These are phyloP conservation scores for Zaprionus africanus DNA, from an alignment of 1,140 invertebrate genomes.

Conservation along the genomic window DNA sequence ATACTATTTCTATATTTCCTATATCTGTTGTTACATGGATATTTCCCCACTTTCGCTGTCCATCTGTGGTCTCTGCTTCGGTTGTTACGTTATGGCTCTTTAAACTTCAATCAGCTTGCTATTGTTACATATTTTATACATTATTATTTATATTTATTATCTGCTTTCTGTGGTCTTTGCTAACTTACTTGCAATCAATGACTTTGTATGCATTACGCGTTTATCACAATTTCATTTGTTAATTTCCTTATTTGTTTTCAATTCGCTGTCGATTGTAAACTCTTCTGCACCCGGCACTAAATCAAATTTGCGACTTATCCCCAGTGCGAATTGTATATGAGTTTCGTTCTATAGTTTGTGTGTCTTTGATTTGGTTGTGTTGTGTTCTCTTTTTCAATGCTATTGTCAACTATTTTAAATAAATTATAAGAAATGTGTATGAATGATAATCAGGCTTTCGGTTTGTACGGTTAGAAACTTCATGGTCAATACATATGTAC, in stretches of 20 bases:
- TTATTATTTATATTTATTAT: constrained; percentile 35
- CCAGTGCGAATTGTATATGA: constrained; percentile 29
- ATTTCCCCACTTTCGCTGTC: constrained; percentile 18
- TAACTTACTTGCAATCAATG: constrained; percentile 74
- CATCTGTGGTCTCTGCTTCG: constrained; percentile 25
- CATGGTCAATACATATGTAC: constrained; percentile 30
- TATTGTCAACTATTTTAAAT: constrained; percentile 66
- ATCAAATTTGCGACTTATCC: constrained; percentile 26
- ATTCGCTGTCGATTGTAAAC: constrained; percentile 33
- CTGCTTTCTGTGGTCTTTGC: constrained; percentile 47
- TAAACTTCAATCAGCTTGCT: constrained; percentile 32
- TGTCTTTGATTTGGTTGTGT: constrained; percentile 3
- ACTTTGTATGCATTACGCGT: constrained; percentile 71
- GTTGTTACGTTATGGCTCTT: constrained; percentile 52
- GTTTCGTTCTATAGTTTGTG: constrained; percentile 17
- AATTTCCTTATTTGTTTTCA: constrained; percentile 55
- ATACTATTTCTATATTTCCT: constrained; percentile 33
- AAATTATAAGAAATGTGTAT: constrained; percentile 53
- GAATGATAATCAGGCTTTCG: constrained; percentile 69
- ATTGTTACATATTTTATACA: constrained; percentile 16
- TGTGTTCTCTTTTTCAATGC: constrained; percentile 32
- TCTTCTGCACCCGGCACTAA: neutral
- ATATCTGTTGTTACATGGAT: constrained; percentile 37
- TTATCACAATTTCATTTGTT: constrained; percentile 77
- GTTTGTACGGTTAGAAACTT: constrained; percentile 56